Conservation (phyloP, 2,797 vertebrate genomes). For the Mormyrus proboscirostris region DNA sequence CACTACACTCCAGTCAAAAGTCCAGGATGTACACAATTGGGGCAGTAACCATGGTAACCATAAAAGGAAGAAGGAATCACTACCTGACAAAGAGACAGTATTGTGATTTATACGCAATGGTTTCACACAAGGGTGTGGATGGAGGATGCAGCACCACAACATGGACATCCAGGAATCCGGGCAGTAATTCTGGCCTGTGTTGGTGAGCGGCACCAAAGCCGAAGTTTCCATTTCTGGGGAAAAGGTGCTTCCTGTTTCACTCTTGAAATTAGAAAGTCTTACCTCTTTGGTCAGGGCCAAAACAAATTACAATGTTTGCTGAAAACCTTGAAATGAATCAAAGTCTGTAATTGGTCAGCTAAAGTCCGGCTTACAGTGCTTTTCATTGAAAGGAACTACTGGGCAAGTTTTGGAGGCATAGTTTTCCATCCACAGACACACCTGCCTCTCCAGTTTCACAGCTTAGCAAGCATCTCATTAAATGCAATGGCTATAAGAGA, state of each 20-base stretch:
- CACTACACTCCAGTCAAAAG: not conserved
- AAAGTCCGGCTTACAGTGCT: not conserved
- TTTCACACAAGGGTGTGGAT: not conserved
- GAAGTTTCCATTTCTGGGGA: not conserved
- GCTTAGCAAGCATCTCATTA: not conserved
- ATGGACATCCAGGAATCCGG: not conserved
- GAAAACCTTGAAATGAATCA: not conserved
- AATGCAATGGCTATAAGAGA: not conserved
- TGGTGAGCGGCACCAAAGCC: not conserved
- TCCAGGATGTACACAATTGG: not conserved
- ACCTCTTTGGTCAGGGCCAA: not conserved
- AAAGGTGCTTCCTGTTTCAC: not conserved
- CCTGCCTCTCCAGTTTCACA: conserved; percentile 5
- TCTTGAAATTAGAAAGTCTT: not conserved
- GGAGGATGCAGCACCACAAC: not conserved
- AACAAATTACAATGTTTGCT: not conserved
- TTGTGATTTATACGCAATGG: not conserved
- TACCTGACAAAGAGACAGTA: not conserved
- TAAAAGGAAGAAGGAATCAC: not conserved
- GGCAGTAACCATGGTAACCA: not conserved
- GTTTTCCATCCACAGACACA: conserved; percentile 11
- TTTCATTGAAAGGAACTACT: not conserved
- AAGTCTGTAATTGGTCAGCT: not conserved
- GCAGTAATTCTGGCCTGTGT: not conserved
- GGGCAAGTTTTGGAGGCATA: not conserved